Percentiles rank a stretch among this genome's conserved stretches.
phyloP scores from a whole-genome alignment of 2,888 invertebrate species.

The Plebejus melissa region DNA sequence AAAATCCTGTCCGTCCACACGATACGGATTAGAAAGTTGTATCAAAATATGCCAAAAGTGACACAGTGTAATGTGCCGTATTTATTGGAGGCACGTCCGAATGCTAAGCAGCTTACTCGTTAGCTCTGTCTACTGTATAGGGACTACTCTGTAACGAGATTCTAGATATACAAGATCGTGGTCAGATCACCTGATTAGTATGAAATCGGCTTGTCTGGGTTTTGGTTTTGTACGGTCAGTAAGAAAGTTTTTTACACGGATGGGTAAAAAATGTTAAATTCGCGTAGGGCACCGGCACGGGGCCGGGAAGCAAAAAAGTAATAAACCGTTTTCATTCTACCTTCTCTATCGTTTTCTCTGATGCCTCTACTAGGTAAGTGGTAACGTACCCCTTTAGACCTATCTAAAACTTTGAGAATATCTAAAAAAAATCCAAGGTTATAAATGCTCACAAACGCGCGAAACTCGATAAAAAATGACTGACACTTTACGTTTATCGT shows the following conservation, averaged over 20 bases:
- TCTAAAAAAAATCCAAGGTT: background rate
- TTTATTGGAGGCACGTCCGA: constrained; percentile 50
- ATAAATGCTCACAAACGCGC: background rate
- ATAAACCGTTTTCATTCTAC: too few relatives aligned
- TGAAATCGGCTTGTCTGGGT: background rate
- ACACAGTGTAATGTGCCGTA: constrained; percentile 45
- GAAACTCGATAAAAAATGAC: background rate
- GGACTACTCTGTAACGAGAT: background rate
- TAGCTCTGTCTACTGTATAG: constrained; percentile 44
- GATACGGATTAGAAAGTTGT: constrained; percentile 38
- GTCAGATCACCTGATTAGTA: constrained; percentile 33
- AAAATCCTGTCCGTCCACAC: constrained; percentile 17
- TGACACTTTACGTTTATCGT: background rate
- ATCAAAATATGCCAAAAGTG: constrained; percentile 39
- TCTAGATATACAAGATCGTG: constrained; percentile 34
- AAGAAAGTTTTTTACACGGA: background rate
- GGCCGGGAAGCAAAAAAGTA: too few relatives aligned
- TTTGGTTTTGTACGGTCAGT: background rate
- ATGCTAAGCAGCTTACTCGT: constrained; percentile 50
- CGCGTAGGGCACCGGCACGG: background rate
- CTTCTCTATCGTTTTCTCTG: too few relatives aligned
- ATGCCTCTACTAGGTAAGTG: too few relatives aligned
- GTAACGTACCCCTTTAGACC: too few relatives aligned
- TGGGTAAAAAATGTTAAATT: background rate
- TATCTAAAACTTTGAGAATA: too few relatives aligned